These are phyloP conservation scores for Numida meleagris DNA, from an alignment of 2,113 vertebrate species.

Conservation along the genomic window DNA sequence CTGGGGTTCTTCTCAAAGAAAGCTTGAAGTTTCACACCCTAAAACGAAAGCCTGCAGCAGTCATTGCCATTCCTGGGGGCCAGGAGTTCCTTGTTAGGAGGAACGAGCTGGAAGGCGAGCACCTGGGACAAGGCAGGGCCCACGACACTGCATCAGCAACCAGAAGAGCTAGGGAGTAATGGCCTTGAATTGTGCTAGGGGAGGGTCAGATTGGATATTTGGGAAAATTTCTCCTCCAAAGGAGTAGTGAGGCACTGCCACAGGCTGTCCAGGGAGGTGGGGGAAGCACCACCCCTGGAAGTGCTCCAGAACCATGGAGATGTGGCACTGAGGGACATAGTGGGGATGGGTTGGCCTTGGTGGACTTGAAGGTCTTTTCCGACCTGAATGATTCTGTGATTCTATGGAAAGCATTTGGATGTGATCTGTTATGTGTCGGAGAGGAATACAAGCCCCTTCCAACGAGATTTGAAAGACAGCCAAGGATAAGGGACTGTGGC, in stretches of 20 bases:
- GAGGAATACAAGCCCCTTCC: neutral
- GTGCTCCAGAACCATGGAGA: too few relatives aligned
- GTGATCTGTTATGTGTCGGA: neutral
- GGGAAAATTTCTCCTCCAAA: too few relatives aligned
- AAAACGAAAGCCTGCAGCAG: neutral
- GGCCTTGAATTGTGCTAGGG: too few relatives aligned
- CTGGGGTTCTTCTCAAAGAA: neutral
- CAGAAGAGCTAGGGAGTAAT: neutral
- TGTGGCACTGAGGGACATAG: too few relatives aligned
- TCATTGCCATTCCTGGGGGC: neutral
- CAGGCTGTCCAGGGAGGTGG: too few relatives aligned
- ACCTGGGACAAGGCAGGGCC: rapidly evolving
- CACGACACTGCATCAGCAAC: rapidly evolving
- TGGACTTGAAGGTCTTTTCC: too few relatives aligned
- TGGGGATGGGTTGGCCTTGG: too few relatives aligned
- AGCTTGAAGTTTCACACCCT: neutral
- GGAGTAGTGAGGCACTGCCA: too few relatives aligned
- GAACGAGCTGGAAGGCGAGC: neutral
- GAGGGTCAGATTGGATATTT: too few relatives aligned
- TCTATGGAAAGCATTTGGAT: neutral
- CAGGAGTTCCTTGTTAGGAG: neutral
- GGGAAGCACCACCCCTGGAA: too few relatives aligned
- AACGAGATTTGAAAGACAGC: neutral
- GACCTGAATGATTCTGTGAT: too few relatives aligned
- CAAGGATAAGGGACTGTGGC: neutral